A percentile compares a stretch with the other conserved stretches of the same genome.
phyloP scores from a whole-genome alignment of 2,888 invertebrate genomes.

The Harpalus rufipes region DNA sequence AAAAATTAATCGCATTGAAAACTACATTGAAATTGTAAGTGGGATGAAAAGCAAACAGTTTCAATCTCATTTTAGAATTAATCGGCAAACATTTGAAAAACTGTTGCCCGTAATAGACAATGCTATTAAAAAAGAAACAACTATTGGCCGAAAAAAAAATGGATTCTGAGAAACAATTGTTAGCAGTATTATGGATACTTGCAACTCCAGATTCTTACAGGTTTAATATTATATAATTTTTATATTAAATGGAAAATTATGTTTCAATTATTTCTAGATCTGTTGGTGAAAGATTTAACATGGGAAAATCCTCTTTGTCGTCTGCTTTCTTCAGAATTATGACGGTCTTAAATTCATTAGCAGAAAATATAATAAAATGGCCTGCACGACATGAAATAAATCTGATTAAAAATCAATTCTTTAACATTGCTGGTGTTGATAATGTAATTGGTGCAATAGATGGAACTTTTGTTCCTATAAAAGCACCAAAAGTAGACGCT shows the following conservation, averaged over 20 bases:
- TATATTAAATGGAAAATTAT: not conserved
- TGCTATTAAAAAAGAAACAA: not conserved
- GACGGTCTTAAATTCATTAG: slow-evolving; percentile 60
- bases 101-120: no score
- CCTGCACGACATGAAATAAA: slow-evolving; percentile 41
- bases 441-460: slow-evolving; percentile 52
- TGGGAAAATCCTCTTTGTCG: slow-evolving; percentile 67
- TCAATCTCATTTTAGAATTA: no score
- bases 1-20: no score
- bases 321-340: slow-evolving; percentile 65
- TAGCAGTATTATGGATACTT: slow-evolving; percentile 36
- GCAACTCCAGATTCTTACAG: slow-evolving; percentile 8
- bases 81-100: no score
- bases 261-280: slow-evolving; percentile 57
- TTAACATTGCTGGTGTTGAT: not conserved
- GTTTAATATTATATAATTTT: not conserved
- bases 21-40: no score
- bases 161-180: slow-evolving; percentile 23
- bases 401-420: not conserved
- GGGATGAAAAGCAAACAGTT: no score
- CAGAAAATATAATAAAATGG: slow-evolving; percentile 68
- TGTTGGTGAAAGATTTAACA: slow-evolving; percentile 57
- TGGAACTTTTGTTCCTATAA: slow-evolving; percentile 47
- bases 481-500: slow-evolving; percentile 12
- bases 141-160: slow-evolving; percentile 5